phyloP scores from a whole-genome alignment of 2,888 invertebrate genomes.

The Heliconius ismenius region DNA sequence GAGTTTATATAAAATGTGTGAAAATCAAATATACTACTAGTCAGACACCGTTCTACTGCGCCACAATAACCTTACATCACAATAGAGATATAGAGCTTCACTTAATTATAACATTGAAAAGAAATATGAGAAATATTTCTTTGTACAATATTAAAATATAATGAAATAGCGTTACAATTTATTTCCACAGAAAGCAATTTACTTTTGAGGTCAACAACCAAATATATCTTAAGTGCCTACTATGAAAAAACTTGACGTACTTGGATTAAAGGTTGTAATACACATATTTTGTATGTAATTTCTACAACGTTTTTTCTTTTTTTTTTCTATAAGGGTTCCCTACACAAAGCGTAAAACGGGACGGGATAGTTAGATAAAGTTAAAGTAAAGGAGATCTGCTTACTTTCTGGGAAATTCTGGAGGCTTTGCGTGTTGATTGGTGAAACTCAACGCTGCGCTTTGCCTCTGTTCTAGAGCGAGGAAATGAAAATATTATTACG shows the following conservation, averaged over 20 bases:
- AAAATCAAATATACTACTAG: too few species aligned
- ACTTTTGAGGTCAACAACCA: slow-evolving; percentile 25
- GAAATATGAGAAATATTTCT: slow-evolving; percentile 17
- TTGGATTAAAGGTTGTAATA: slow-evolving; percentile 18
- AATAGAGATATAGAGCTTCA: slow-evolving; percentile 6
- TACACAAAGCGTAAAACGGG: too few species aligned
- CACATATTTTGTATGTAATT: neutral
- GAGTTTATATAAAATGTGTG: too few species aligned
- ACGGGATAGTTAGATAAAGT: too few species aligned
- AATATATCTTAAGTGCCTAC: slow-evolving; percentile 20
- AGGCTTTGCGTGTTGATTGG: too few species aligned
- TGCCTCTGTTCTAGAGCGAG: too few species aligned
- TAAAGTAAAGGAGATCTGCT: too few species aligned
- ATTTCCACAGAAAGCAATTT: slow-evolving; percentile 25
- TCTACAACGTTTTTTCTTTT: neutral
- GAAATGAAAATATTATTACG: too few species aligned
- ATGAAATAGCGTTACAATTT: slow-evolving; percentile 20
- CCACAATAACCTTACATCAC: neutral
- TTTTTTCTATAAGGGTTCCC: neutral
- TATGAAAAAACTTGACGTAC: slow-evolving; percentile 22
- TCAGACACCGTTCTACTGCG: neutral
- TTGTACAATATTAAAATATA: slow-evolving; percentile 17
- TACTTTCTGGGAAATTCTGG: too few species aligned
- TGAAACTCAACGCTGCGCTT: too few species aligned
- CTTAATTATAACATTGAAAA: slow-evolving; percentile 16